A percentile compares a stretch with the other conserved stretches of the same genome.
Conservation (phyloP, 2,888 invertebrate genomes). For the Zonitis immaculata region DNA sequence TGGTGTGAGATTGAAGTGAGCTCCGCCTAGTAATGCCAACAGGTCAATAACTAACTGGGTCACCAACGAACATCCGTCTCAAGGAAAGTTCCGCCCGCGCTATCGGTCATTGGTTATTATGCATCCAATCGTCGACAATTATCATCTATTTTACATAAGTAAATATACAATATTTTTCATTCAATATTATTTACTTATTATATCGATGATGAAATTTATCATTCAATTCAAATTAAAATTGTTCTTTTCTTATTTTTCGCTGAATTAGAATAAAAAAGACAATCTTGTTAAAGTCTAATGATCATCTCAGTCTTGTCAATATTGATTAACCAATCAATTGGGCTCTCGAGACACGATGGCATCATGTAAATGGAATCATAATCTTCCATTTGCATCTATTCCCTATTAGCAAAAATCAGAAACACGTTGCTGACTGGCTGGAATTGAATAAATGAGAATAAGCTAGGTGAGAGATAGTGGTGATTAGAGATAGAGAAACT, state of each 20-base stretch:
- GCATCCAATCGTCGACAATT: conserved; percentile 41
- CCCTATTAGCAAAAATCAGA: too few species aligned
- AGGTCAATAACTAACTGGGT: conserved; percentile 45
- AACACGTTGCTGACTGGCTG: too few species aligned
- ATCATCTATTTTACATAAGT: conserved; percentile 24
- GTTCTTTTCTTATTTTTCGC: too few species aligned
- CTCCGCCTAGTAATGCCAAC: conserved; percentile 41
- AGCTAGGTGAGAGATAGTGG: too few species aligned
- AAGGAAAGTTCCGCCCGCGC: conserved; percentile 40
- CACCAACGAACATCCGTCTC: conserved; percentile 42
- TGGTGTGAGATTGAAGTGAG: conserved; percentile 16
- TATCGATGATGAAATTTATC: too few species aligned
- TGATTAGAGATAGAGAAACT: too few species aligned
- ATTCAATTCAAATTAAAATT: too few species aligned
- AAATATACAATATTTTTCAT: not conserved
- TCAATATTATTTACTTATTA: too few species aligned
- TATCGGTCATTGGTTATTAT: conserved; percentile 43
- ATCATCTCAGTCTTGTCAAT: not conserved
- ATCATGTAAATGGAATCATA: not conserved
- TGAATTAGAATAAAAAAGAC: not conserved
- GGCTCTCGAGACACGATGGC: not conserved
- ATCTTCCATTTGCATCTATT: too few species aligned
- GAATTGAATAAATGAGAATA: too few species aligned
- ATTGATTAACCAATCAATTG: not conserved
- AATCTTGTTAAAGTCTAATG: conserved; percentile 1